Evolutionary conservation across 2,888 invertebrate genomes (phyloP).

Genomic region (Agrypnus murinus): DNA sequence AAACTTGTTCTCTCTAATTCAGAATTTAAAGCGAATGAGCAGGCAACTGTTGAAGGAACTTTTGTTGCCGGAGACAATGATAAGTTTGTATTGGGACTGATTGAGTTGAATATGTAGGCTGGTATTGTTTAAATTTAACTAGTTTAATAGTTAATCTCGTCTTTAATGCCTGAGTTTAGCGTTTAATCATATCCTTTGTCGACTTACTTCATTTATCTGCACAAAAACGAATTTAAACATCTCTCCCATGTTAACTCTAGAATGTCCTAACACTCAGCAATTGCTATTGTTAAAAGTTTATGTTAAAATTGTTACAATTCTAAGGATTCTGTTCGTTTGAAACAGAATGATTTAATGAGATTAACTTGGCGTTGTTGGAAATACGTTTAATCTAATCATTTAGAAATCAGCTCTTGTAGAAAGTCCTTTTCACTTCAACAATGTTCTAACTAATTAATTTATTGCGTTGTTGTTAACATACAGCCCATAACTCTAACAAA

Average conservation of each 20-base stretch:
- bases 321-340: constrained; percentile 23
- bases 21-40: constrained; percentile 39
- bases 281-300: constrained; percentile 32
- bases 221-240: constrained; percentile 35
- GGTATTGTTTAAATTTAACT: constrained; percentile 47
- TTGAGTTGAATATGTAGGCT: constrained; percentile 41
- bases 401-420: constrained; percentile 21
- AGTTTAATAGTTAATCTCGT: constrained; percentile 47
- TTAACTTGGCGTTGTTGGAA: constrained; percentile 23
- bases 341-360: constrained; percentile 21
- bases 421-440: constrained; percentile 1
- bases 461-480: too few species aligned
- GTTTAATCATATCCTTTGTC: constrained; percentile 45
- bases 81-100: constrained; percentile 47
- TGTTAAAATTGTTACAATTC: constrained; percentile 23
- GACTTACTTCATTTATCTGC: constrained; percentile 30
- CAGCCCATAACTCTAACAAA: too few species aligned
- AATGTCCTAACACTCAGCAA: constrained; percentile 19
- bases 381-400: constrained; percentile 19
- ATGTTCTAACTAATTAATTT: not conserved
- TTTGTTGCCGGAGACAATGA: constrained; percentile 43
- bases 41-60: constrained; percentile 36
- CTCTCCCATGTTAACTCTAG: constrained; percentile 22
- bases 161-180: constrained; percentile 40
- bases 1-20: constrained; percentile 38